Evolutionary conservation across 2,888 invertebrate genomes (phyloP).

Genomic region (Lasius platythorax): DNA sequence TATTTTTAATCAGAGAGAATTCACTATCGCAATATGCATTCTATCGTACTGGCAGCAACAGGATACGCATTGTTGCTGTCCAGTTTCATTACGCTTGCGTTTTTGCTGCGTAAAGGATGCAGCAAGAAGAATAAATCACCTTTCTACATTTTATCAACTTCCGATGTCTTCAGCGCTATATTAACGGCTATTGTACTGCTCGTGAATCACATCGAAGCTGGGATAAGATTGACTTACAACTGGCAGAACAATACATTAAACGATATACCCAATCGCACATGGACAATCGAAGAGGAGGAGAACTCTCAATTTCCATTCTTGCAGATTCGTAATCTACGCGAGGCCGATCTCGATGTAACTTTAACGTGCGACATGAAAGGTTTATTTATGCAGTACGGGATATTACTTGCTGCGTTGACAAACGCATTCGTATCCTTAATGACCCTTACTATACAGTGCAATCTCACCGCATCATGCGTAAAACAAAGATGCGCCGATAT

Average conservation of each 20-base stretch:
- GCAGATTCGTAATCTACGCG: constrained; percentile 30
- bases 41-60: constrained; percentile 67
- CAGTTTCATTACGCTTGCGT: constrained; percentile 74
- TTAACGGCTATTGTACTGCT: constrained; percentile 65
- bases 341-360: constrained; percentile 23
- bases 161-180: constrained; percentile 77
- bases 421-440: constrained; percentile 83
- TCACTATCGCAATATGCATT: constrained; percentile 73
- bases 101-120: constrained; percentile 72
- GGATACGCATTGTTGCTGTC: constrained; percentile 77
- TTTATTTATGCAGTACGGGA: constrained; percentile 79
- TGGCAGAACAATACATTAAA: constrained; percentile 26
- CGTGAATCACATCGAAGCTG: constrained; percentile 51
- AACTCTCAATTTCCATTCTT: neutral
- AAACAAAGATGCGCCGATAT: constrained; percentile 60
- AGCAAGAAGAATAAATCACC: constrained; percentile 68
- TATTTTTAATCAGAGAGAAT: neutral
- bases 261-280: constrained; percentile 21
- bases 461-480: constrained; percentile 65
- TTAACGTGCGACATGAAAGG: constrained; percentile 71
- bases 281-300: constrained; percentile 24
- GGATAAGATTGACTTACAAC: constrained; percentile 3
- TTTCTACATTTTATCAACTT: constrained; percentile 75
- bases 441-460: constrained; percentile 76
- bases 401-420: constrained; percentile 81